phyloP scores from a whole-genome alignment of 1,140 invertebrate genomes.

The Lanistes nyassanus region DNA sequence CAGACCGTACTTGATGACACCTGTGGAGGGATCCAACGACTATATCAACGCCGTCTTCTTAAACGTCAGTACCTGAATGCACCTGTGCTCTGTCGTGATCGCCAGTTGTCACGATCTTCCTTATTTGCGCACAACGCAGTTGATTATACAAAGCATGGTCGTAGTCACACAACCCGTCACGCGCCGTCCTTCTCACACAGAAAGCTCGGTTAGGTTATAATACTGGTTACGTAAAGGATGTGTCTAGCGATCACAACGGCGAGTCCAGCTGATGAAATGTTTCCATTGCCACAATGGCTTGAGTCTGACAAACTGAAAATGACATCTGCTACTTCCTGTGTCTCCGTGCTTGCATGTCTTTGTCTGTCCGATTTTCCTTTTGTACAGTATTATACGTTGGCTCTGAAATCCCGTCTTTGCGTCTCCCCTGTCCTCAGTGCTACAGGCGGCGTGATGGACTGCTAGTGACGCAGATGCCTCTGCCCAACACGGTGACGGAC shows the following conservation, averaged over 20 bases:
- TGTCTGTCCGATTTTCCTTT: slow-evolving; percentile 7
- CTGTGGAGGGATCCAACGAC: slow-evolving; percentile 58
- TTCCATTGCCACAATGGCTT: too few relatives aligned
- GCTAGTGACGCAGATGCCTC: slow-evolving; percentile 64
- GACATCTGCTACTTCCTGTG: neutral
- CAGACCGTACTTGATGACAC: slow-evolving; percentile 58
- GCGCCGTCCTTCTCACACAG: too few relatives aligned
- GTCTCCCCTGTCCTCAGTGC: slow-evolving; percentile 42
- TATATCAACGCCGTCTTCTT: slow-evolving; percentile 67
- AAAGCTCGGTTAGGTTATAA: too few relatives aligned
- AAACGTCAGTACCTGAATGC: slow-evolving; percentile 58
- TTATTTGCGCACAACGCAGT: neutral
- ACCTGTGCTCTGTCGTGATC: neutral
- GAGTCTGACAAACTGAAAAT: too few relatives aligned
- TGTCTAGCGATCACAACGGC: too few relatives aligned
- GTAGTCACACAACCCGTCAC: too few relatives aligned
- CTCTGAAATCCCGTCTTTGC: slow-evolving; percentile 20
- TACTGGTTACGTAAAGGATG: too few relatives aligned
- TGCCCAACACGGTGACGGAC: slow-evolving; percentile 62
- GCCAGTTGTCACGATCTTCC: neutral
- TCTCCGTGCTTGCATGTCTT: neutral
- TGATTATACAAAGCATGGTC: neutral
- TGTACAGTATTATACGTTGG: neutral
- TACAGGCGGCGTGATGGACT: slow-evolving; percentile 57
- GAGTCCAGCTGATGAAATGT: too few relatives aligned